Base-by-base conservation (phyloP, 2,113 vertebrate genomes). In the Chitala chitala region DNA sequence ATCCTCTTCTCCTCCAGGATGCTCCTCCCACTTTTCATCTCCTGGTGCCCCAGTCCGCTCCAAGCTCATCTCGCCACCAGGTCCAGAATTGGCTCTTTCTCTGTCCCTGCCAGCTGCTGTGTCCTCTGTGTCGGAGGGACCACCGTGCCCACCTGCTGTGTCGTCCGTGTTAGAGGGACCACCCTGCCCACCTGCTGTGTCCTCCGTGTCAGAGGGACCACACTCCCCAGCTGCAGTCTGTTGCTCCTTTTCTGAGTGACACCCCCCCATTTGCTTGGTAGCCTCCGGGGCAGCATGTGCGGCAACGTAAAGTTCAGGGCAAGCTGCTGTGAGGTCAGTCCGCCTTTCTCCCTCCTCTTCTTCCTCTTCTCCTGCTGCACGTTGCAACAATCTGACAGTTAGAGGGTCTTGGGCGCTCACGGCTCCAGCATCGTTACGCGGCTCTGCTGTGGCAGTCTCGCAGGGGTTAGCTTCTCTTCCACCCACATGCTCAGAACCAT, bases 301-400 rank as follows among this genome's bases (percentile, higher is more conserved):
- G 81, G 83, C 84, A 24, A 82, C 66, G 36, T 78, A 29, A 61
- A 29, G 29, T 48, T 51, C 68, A 20, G 48, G 48, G 8, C 20
- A 31, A 51, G 29, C 26, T 33, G 48, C 29, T 22, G 17, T 7
- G 6, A 53, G 68, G 17, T 74, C 83, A 82, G 72, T 78, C 75
- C 76, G 76, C 80, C 86, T 77, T 79, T 74, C 82, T 77, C 38
- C 81, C 77, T 80, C 64, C 42, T 70, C 40, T 38, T 69, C 79
- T 53, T 38, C 26, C 40, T 33, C 81, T 76, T 81, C 64, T 38
- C 65, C 36, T 38, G 69, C 79, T 53, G 26, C 26, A 17, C 22
- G 71, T 58, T 55, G 53, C 56, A 13, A 73, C 15, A 58, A 63
- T 26, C 56, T 36, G 55, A 77, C 78, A 71, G 72, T 81, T 68